Percentiles rank a stretch among this genome's conserved stretches.
These are phyloP conservation scores for Turritopsis rubra DNA, from an alignment of 30 jellyfish, hydroid and myxozoan species.

Conservation along the genomic window DNA sequence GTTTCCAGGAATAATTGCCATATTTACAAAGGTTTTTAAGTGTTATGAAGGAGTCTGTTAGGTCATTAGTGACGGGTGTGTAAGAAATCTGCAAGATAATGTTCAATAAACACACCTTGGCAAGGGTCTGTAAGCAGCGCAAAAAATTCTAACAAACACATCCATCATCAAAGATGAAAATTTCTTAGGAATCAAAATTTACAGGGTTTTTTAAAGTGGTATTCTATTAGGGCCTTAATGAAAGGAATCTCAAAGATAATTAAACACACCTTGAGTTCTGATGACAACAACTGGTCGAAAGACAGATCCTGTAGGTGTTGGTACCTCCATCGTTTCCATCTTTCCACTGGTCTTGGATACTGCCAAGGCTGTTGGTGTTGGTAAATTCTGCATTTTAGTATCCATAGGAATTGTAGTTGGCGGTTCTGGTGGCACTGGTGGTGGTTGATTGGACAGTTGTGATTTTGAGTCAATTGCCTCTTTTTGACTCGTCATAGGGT, in stretches of 20 bases:
- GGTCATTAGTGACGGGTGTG: too few relatives aligned
- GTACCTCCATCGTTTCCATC: not conserved
- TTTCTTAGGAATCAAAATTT: too few relatives aligned
- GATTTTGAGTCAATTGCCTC: not conserved
- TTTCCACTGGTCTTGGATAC: not conserved
- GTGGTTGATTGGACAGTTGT: slow-evolving; percentile 2
- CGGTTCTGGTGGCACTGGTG: slow-evolving; percentile 9
- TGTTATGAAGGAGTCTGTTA: too few relatives aligned
- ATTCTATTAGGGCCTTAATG: not conserved
- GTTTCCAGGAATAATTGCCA: too few relatives aligned
- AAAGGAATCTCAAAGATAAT: not conserved
- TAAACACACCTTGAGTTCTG: not conserved
- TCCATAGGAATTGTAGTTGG: not conserved
- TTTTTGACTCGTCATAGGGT: not conserved
- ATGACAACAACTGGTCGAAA: slow-evolving; percentile 10
- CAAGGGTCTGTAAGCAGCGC: too few relatives aligned
- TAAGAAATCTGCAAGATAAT: too few relatives aligned
- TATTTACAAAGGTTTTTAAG: too few relatives aligned
- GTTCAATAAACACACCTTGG: too few relatives aligned
- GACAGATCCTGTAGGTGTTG: not conserved
- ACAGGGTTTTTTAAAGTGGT: too few relatives aligned
- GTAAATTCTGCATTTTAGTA: not conserved
- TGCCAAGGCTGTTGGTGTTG: not conserved
- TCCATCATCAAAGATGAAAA: too few relatives aligned
- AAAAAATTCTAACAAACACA: too few relatives aligned